Base-by-base conservation (phyloP, 2,113 vertebrate genomes). In the Cardinalis cardinalis region DNA sequence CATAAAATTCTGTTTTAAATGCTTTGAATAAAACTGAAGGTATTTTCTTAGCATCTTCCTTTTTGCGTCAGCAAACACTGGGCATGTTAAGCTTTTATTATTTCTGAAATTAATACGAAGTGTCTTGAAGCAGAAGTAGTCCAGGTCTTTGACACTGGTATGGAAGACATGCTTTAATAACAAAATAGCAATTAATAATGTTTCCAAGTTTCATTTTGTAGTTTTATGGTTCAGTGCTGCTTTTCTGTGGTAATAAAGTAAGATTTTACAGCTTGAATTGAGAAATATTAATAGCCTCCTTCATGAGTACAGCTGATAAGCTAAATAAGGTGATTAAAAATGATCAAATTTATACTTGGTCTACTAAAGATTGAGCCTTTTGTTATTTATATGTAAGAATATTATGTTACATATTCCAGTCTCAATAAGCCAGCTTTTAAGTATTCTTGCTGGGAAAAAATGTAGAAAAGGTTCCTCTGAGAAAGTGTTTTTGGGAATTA, bases 101-200 rank as follows among this genome's bases (percentile, higher is more conserved):
- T 49, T 90, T 66, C 44, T 8, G 24, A 89, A 84, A 84, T 84
- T 46, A 75, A 61, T 95, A 41, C 1, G 2, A 82, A 90, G 16
- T 72, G 34, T 92, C 38, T 90, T 76, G 73, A 82, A 84, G 76
- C 40, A 74, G 86, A 14, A 90, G 68, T 84, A 73, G 83, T 70
- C 60, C 40, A 55, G 41, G 69, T 82, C 70, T 94, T 84, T 89
- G 81, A 87, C 41, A 21, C 23, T 84, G 48, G 74, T 89, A 70
- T 23, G 29, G 75, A 85, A 87, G 46, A 79, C 23, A 31, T 43
- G 13, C 68, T 91, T 94, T 89, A 85, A 80, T 87, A 93, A 85
- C 81, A 90, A 90, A 95, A 93, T 53, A 73, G 21, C 82, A 85
- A 68, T 95, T 93, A 96, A 85, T 95, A 84, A 58, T 87, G 31